These are phyloP conservation scores for Tenthredo distinguenda DNA, from an alignment of 2,888 invertebrate genomes.

Conservation along the genomic window DNA sequence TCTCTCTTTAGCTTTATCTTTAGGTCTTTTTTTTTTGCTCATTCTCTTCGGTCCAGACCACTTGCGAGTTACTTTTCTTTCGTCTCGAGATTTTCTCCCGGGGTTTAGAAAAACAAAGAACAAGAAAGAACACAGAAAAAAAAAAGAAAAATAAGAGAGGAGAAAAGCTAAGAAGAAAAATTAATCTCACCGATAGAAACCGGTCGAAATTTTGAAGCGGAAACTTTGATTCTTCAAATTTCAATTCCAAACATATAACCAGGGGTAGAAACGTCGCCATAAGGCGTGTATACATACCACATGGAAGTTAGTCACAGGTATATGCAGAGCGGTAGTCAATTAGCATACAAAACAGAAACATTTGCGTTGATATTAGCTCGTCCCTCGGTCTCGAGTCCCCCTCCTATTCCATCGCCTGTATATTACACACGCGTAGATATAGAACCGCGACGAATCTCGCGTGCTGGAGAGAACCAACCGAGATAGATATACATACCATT, in stretches of 20 bases:
- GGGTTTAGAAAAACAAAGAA: too few species aligned
- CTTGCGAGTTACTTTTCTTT: not conserved
- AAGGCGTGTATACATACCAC: not conserved
- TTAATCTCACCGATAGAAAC: too few species aligned
- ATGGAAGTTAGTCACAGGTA: constrained; percentile 44
- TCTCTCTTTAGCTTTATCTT: not conserved
- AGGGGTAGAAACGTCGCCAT: not conserved
- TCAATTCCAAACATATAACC: not conserved
- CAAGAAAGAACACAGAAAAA: not conserved
- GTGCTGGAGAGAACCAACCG: not conserved
- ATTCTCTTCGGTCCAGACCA: not conserved
- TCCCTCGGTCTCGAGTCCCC: not conserved
- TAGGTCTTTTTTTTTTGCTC: not conserved
- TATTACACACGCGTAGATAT: not conserved
- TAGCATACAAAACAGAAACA: constrained; percentile 71
- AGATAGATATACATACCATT: constrained; percentile 12
- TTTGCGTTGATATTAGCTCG: constrained; percentile 69
- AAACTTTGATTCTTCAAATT: not conserved
- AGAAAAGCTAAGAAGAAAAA: too few species aligned
- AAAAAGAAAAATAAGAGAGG: not conserved
- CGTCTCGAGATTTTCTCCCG: not conserved
- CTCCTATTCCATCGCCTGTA: not conserved
- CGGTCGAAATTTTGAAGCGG: too few species aligned
- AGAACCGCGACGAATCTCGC: constrained; percentile 25
- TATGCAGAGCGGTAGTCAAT: constrained; percentile 68